phyloP scores from a whole-genome alignment of 2,888 invertebrate species.

The Nemoura dubitans region DNA sequence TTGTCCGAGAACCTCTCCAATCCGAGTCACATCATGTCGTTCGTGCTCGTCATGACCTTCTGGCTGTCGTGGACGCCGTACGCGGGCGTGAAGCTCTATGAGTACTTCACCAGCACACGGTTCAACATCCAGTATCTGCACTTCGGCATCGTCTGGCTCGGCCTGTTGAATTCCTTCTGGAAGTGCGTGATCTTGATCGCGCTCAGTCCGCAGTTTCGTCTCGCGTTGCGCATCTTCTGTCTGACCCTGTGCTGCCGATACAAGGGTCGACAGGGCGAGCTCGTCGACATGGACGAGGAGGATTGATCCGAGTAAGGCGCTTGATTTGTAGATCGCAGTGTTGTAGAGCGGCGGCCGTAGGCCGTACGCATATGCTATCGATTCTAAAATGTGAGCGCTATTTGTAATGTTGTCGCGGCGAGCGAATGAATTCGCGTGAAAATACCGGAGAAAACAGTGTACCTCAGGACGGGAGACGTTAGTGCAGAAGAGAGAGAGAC shows the following conservation, averaged over 20 bases:
- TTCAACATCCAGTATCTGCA: slow-evolving; percentile 83
- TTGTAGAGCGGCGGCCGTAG: no score
- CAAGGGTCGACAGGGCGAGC: slow-evolving; percentile 84
- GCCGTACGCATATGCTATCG: background rate
- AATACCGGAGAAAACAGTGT: background rate
- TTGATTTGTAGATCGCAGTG: background rate
- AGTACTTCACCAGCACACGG: slow-evolving; percentile 57
- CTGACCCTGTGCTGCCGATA: slow-evolving; percentile 88
- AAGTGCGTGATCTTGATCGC: slow-evolving; percentile 90
- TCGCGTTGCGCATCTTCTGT: slow-evolving; percentile 87
- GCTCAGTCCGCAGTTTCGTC: slow-evolving; percentile 91
- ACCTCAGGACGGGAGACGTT: background rate
- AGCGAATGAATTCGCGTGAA: background rate
- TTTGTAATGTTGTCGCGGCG: background rate
- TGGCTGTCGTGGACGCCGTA: slow-evolving; percentile 96
- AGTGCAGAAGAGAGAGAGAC: background rate
- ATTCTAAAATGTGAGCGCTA: background rate
- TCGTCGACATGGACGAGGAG: slow-evolving; percentile 86
- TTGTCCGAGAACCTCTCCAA: slow-evolving; percentile 90
- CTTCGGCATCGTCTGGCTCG: slow-evolving; percentile 94
- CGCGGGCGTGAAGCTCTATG: slow-evolving; percentile 83
- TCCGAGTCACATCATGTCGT: slow-evolving; percentile 95
- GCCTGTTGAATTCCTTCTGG: slow-evolving; percentile 94
- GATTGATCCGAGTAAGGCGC: slow-evolving; percentile 41
- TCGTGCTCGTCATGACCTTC: slow-evolving; percentile 89